Evolutionary conservation across 2,797 vertebrate genomes (phyloP), one percentile per base, ranked within the genome.

Genomic region (Coregonus suidteri): DNA sequence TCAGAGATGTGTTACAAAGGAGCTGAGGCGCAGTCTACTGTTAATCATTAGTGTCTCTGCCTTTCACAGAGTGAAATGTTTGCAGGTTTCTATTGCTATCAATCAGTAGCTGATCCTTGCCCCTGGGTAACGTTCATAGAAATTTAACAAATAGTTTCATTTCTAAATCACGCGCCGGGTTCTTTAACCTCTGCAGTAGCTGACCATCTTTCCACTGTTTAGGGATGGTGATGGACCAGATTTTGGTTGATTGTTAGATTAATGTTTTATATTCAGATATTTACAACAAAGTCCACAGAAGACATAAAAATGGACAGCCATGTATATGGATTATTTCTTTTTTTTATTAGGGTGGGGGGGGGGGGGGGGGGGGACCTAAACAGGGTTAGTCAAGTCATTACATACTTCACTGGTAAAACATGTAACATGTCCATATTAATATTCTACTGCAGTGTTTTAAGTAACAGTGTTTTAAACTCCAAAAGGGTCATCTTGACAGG

Each of bases 181-280:
- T 13, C 59, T 25, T 64, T 64, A 64, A 30, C 20, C 59, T 64
- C 9, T 64, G 59, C n/a, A 7, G 3, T 13, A n/a, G 59, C 56
- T 59, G 56, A 20, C 9, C 56, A 20, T 20, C 4, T 62, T 62
- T 30, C 20, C 41, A 6, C n/a, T 6, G 59, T 25, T 64, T 64
- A 6, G 13, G 15, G 15, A 54, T 34, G 67, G 51, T 16, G 53
- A 15, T 34, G 20, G 20, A 64, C 9, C n/a, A 64, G 56, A 62
- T 4, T 56, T 18, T 30, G 59, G 59, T 1, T 64, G 20, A 64
- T 13, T 25, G 59, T 30, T 64, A 25, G 6, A 11, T 13, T 64
- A 1, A 11, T 11, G 18, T 71, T 71, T 52, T 71, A 71, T 71
- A 71, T 71, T 71, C 47, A 13, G 20, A 71, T 71, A 71, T 53